Conservation (phyloP, 2,888 invertebrate genomes). For the Belgica antarctica region DNA sequence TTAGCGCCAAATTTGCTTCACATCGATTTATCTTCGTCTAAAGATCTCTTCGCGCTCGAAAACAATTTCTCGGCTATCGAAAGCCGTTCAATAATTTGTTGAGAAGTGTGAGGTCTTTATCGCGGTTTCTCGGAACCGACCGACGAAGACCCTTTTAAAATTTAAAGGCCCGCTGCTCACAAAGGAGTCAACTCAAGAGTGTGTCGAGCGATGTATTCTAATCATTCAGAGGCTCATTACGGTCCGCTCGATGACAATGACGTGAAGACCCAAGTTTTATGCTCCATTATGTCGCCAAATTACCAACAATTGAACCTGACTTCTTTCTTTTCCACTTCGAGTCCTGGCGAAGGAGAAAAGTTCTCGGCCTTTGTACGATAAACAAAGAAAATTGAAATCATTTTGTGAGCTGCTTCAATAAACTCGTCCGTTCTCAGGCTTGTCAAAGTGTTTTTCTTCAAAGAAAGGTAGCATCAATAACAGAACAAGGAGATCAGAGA, state of each 20-base stretch:
- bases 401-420: background rate
- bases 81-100: background rate
- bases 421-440: conserved; percentile 33
- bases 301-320: conserved; percentile 35
- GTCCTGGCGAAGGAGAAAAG: background rate
- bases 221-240: background rate
- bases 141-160: background rate
- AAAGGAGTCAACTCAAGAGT: conserved; percentile 10
- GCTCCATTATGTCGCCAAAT: conserved; percentile 34
- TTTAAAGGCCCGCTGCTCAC: conserved; percentile 8
- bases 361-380: background rate
- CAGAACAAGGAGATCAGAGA: conserved; percentile 18
- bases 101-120: conserved; percentile 36
- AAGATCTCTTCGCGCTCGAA: background rate
- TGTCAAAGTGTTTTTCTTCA: conserved; percentile 26
- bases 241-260: background rate
- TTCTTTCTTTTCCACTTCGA: conserved; percentile 34
- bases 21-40: background rate
- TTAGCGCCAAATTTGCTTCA: conserved; percentile 22
- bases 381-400: background rate
- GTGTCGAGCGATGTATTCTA: conserved; percentile 29
- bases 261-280: background rate
- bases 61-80: background rate
- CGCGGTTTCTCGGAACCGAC: conserved; percentile 19
- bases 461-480: background rate